Base-by-base conservation (phyloP, 2,888 invertebrate genomes). In the Uropetala carovei region DNA sequence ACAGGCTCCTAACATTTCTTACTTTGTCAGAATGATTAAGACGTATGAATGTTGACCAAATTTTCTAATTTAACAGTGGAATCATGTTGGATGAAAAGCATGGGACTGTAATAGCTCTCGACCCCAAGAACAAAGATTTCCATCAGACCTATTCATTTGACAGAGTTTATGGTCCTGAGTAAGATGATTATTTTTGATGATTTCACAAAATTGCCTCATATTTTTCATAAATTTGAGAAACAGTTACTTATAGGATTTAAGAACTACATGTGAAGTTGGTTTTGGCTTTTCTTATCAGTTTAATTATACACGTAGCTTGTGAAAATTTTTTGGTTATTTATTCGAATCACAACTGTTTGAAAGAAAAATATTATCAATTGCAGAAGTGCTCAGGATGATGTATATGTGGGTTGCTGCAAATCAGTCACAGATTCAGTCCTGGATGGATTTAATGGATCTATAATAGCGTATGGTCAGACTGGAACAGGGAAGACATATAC, bases 391-490 rank as follows among this genome's bases (percentile, higher is more conserved):
- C 75, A 75, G 22, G 75, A 75, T n/a, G 75, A 75, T 75, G 22
- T 75, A 7, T 75, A 75, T 8, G 16, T 75, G n/a, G 75, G 75
- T 27, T 75, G 75, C 75, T 75, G 75, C 16, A 75, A 75, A 75
- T n/a, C 75, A 22, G 75, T 75, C 22, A 75, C 75, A 75, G 97
- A 99, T 93, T 99, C 99, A 0, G 99, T 99, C 9, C 96, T 99
- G 93, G 98, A 98, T 94, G 99, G 99, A 1, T 99, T 99, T 95
- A 99, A 99, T 95, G 99, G 99, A 18, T 99, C 99, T 94, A 99
- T 99, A 93, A 99, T 99, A 96, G 99, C 99, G 0, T 99, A 99
- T 95, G 99, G 99, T 0, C 99, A 99, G 95, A 99, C 99, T 0
- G 99, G 99, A 93, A 99, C 99, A 0, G 99, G 99, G 92, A 97